A percentile compares a stretch with the other conserved stretches of the same genome.
Conservation (phyloP, 2,113 vertebrate species). For the Bos indicus region DNA sequence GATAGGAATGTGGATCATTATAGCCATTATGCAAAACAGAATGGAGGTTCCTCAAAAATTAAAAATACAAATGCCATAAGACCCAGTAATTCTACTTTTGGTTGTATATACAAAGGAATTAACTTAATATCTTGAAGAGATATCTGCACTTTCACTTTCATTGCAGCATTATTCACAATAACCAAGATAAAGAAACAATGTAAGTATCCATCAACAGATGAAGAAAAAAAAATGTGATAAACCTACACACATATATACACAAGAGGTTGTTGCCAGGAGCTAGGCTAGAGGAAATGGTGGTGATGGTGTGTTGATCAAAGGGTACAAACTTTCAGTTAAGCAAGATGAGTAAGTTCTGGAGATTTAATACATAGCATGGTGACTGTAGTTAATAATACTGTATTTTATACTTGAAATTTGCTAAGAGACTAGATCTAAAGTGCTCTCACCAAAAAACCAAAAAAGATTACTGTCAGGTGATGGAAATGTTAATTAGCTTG, state of each 20-base stretch:
- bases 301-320: background rate
- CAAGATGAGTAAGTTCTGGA: background rate
- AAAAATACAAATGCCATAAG: background rate
- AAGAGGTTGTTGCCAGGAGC: background rate
- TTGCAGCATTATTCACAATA: background rate
- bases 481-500: background rate
- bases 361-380: background rate
- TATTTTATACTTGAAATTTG: background rate
- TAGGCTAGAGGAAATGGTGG: background rate
- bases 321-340: background rate
- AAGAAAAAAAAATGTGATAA: background rate
- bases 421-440: background rate
- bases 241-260: background rate
- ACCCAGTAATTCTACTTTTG: background rate
- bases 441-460: background rate
- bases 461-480: background rate
- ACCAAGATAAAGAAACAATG: background rate
- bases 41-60: background rate
- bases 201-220: background rate
- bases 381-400: background rate
- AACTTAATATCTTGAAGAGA: background rate
- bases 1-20: background rate
- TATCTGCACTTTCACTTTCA: background rate
- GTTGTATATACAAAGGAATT: background rate
- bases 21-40: background rate